Evolutionary conservation across 2,797 vertebrate genomes (phyloP).

Genomic region (Basileuterus tristriatus): DNA sequence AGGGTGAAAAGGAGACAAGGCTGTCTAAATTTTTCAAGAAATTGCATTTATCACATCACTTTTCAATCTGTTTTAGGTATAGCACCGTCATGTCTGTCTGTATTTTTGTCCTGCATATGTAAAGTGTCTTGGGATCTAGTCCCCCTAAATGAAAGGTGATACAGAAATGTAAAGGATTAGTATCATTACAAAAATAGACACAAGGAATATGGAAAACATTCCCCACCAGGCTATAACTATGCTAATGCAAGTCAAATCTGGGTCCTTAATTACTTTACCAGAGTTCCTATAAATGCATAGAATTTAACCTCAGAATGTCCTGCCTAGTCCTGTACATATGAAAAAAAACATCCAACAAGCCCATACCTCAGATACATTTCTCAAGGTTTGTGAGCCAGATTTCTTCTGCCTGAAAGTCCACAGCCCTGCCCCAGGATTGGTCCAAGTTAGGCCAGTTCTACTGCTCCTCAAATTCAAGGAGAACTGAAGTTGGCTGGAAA

Average conservation of each 20-base stretch:
- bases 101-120: slow-evolving; percentile 36
- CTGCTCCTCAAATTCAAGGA: slow-evolving; percentile 7
- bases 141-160: slow-evolving; percentile 59
- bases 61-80: not conserved
- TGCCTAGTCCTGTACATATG: not conserved
- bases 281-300: slow-evolving; percentile 59
- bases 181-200: slow-evolving; percentile 67
- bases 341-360: not conserved
- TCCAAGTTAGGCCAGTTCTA: not conserved
- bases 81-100: not conserved
- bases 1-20: not conserved
- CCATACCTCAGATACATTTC: not conserved
- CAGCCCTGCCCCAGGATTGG: not conserved
- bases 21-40: not conserved
- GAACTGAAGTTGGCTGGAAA: not conserved
- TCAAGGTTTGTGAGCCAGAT: not conserved
- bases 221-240: slow-evolving; percentile 64
- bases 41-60: not conserved
- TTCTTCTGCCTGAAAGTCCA: not conserved
- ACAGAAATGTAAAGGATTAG: slow-evolving; percentile 69
- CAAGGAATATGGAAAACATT: slow-evolving; percentile 68
- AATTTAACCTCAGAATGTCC: slow-evolving; percentile 63
- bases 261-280: slow-evolving; percentile 69
- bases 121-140: slow-evolving; percentile 37
- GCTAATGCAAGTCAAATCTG: slow-evolving; percentile 65